A percentile compares a stretch with the other conserved stretches of the same genome.
phyloP scores from a whole-genome alignment of 2,797 vertebrate species.

The Otolemur crassicaudatus region DNA sequence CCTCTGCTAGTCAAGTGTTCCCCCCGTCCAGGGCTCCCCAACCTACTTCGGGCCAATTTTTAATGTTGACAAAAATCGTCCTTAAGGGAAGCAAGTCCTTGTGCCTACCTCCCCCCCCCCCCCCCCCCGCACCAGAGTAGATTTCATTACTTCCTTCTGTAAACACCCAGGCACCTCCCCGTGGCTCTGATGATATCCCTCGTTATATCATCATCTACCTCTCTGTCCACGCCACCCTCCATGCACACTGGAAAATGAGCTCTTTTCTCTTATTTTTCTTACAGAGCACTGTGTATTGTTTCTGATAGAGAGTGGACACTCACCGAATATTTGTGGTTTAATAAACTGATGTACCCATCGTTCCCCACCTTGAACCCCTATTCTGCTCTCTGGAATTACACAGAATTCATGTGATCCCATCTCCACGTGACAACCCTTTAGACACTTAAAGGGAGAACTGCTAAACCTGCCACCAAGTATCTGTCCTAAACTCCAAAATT shows the following conservation, averaged over 20 bases:
- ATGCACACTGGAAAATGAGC: background rate
- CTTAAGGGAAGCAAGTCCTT: too few relatives aligned
- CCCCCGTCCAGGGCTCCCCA: too few relatives aligned
- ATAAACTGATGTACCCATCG: background rate
- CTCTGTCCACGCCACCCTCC: background rate
- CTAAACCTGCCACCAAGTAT: background rate
- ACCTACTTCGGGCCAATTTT: too few relatives aligned
- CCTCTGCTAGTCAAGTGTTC: too few relatives aligned
- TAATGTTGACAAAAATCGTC: too few relatives aligned
- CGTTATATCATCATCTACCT: background rate
- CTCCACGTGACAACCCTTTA: background rate
- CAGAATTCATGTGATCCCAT: background rate
- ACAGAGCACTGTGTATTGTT: background rate
- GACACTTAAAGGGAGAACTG: background rate
- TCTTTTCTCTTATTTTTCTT: background rate
- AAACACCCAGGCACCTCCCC: background rate
- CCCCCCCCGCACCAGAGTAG: background rate
- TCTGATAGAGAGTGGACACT: background rate
- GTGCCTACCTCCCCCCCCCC: too few relatives aligned
- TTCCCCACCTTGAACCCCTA: background rate
- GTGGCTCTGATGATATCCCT: rapidly evolving
- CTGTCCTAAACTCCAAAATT: background rate
- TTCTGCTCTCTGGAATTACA: background rate
- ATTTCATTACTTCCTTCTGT: background rate
- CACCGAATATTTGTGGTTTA: background rate